Base-by-base conservation (phyloP, 2,797 vertebrate genomes). In the Enteromius unitaeniatus region DNA sequence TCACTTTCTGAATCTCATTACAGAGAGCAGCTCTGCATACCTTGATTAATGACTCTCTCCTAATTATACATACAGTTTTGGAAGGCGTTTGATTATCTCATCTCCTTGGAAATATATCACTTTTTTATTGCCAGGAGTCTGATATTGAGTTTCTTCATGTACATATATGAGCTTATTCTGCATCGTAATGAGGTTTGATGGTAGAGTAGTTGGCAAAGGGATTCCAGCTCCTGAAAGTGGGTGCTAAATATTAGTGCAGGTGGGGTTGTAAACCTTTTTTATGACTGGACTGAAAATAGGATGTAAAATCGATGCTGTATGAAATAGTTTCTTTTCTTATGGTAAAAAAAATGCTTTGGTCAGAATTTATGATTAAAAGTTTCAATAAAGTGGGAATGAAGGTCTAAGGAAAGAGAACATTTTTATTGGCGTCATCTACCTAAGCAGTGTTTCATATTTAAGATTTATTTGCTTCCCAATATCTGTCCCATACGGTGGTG, bases 11-110 rank as follows among this genome's bases (percentile, higher is more conserved):
- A 87, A 88, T 90, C 85, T 91, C 87, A 87, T 92, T 93, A 92
- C 89, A 90, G 82, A 58, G 79, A 90, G 90, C 88, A 89, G 86
- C 74, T 86, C 53, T 75, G 90, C 78, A 89, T 89, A 87, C 84
- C 88, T 85, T 92, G 91, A 92, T 92, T 90, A 92, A 93, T 92
- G 91, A 87, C 69, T 83, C 65, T 87, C 88, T 85, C 86, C 87
- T 93, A 93, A 94, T 94, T 92, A 91, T 88, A 91, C 87, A 88
- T 89, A 86, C 88, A 73, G 89, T 86, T 86, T 92, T 91, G 88
- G 89, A 92, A 92, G 78, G 84, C 88, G 81, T 91, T 91, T 83
- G 83, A 92, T 90, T 87, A 93, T 93, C 93, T 92, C 84, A 92
- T 93, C 88, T 88, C 86, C 86, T 90, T 85, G 86, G 90, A 90